Conservation (phyloP, 2,888 invertebrate genomes). For the Eupithecia tripunctaria region DNA sequence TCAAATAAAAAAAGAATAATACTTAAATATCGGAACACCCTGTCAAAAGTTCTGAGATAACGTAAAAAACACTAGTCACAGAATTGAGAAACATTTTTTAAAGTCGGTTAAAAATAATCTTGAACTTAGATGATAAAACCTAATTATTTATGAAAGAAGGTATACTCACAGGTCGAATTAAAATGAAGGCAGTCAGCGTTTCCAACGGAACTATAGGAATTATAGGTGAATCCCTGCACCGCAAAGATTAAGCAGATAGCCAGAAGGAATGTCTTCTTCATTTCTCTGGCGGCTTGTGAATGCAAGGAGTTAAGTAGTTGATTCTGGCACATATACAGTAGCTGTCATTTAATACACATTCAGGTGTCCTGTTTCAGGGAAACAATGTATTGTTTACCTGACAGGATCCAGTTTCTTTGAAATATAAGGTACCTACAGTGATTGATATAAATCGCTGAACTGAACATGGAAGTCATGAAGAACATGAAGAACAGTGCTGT, state of each 20-base stretch:
- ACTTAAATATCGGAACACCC: too few relatives aligned
- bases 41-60: too few relatives aligned
- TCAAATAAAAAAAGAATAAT: too few relatives aligned
- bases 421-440: not conserved
- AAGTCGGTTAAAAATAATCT: too few relatives aligned
- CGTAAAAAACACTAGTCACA: too few relatives aligned
- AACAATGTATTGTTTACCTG: slow-evolving; percentile 21
- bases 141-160: not conserved
- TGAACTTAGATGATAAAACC: too few relatives aligned
- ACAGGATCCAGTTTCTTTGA: not conserved
- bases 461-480: too few relatives aligned
- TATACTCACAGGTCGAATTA: slow-evolving; percentile 75
- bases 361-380: slow-evolving; percentile 26
- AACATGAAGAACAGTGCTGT: too few relatives aligned
- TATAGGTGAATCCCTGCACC: slow-evolving; percentile 18
- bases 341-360: slow-evolving; percentile 19
- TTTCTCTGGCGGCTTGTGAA: slow-evolving; percentile 25
- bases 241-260: slow-evolving; percentile 46
- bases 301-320: not conserved
- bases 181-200: slow-evolving; percentile 61
- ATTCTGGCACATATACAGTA: not conserved
- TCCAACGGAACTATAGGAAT: slow-evolving; percentile 60
- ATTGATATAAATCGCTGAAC: slow-evolving; percentile 1
- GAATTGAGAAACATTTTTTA: too few relatives aligned
- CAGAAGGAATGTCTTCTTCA: slow-evolving; percentile 47